Evolutionary conservation across 2,797 vertebrate genomes (phyloP).

Genomic region (Diplodus sargus): DNA sequence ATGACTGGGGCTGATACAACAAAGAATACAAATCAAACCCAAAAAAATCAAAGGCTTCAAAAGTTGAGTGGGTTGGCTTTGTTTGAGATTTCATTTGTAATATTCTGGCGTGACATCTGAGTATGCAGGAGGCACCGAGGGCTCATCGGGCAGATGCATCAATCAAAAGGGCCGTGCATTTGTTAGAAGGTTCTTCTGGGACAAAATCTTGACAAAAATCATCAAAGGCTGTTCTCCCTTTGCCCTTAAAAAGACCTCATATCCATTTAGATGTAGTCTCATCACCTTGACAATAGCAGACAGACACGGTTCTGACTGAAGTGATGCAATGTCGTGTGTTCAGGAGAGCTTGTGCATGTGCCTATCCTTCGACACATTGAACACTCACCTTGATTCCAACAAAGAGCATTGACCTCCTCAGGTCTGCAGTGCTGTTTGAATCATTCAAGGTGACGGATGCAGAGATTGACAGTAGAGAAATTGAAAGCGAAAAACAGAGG

Average conservation of each 20-base stretch:
- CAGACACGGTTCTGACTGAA: constrained; percentile 29
- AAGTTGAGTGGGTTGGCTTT: constrained; percentile 33
- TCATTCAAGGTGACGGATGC: constrained; percentile 41
- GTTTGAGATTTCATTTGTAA: constrained; percentile 44
- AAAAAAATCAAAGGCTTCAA: constrained; percentile 34
- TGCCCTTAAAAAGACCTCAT: constrained; percentile 34
- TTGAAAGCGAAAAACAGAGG: constrained; percentile 26
- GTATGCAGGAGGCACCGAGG: constrained; percentile 25
- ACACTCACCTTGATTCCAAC: constrained; percentile 53
- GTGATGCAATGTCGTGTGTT: constrained; percentile 41
- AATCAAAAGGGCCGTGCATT: constrained; percentile 33
- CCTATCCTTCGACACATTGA: constrained; percentile 34
- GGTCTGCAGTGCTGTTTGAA: constrained; percentile 39
- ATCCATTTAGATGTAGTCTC: constrained; percentile 35
- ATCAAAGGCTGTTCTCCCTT: constrained; percentile 37
- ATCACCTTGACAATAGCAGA: constrained; percentile 10
- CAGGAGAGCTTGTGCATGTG: constrained; percentile 19
- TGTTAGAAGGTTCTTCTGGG: constrained; percentile 30
- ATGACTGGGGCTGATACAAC: constrained; percentile 28
- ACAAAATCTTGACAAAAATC: constrained; percentile 51
- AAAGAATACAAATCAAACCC: constrained; percentile 41
- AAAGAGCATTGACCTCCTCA: constrained; percentile 32
- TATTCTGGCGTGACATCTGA: constrained; percentile 27
- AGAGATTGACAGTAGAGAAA: constrained; percentile 51
- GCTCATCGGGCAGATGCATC: constrained; percentile 36